Percentiles rank a stretch among this genome's conserved stretches.
These are phyloP conservation scores for Semicossyphus pulcher DNA, from an alignment of 2,113 vertebrate species.

Conservation along the genomic window DNA sequence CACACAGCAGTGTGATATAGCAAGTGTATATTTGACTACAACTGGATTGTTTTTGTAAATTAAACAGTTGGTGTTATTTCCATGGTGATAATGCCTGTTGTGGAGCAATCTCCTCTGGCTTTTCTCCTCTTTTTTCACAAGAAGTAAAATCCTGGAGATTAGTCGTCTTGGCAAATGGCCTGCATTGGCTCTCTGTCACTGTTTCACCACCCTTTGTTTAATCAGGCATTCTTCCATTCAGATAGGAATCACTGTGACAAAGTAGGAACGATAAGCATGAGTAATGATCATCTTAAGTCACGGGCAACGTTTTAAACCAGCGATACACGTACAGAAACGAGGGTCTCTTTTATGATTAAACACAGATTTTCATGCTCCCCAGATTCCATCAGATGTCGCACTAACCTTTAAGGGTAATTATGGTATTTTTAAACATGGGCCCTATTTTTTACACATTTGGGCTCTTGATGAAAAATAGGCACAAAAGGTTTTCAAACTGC, in stretches of 20 bases:
- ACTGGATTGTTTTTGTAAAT: slow-evolving; percentile 41
- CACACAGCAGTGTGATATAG: slow-evolving; percentile 27
- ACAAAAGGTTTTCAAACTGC: too few species aligned
- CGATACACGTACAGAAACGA: slow-evolving; percentile 12
- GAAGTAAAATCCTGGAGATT: slow-evolving; percentile 62
- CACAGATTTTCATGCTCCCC: too few species aligned
- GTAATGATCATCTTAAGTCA: slow-evolving; percentile 66
- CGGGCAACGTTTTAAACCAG: slow-evolving; percentile 48
- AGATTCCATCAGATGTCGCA: not conserved
- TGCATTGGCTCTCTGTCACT: slow-evolving; percentile 55
- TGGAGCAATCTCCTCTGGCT: slow-evolving; percentile 52
- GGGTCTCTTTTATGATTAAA: slow-evolving; percentile 24
- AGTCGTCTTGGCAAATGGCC: slow-evolving; percentile 58
- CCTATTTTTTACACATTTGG: too few species aligned
- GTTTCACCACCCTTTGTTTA: slow-evolving; percentile 66
- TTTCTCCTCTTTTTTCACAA: slow-evolving; percentile 28
- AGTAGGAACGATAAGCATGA: slow-evolving; percentile 59
- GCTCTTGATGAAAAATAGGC: too few species aligned
- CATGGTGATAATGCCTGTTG: slow-evolving; percentile 50
- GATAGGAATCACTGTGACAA: slow-evolving; percentile 65
- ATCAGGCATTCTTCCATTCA: slow-evolving; percentile 57
- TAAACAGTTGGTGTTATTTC: slow-evolving; percentile 54
- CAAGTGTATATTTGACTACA: slow-evolving; percentile 37
- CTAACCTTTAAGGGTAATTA: not conserved
- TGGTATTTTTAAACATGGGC: not conserved